Evolutionary conservation across 2,797 vertebrate genomes (phyloP), one percentile per base, ranked within the genome.

Genomic region (Sorex maritimensis): DNA sequence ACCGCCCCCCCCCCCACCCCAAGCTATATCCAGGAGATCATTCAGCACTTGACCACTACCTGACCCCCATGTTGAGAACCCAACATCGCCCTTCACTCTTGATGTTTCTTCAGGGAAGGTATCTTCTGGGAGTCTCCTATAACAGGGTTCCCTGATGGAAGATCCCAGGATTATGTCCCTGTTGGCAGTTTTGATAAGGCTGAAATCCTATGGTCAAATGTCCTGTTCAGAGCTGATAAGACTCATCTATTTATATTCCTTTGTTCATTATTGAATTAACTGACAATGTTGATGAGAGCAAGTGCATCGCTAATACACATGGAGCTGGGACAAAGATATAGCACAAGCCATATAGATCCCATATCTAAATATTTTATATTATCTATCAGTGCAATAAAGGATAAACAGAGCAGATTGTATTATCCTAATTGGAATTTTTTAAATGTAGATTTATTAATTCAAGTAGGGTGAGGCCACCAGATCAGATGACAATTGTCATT

Each of bases 221-320:
- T 52, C 10, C 49, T 52, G 86, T 69, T 92, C n/a, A 1, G 12
- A 24, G 81, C 88, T 83, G 73, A 65, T 86, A 83, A 91, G 38
- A 69, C 68, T 55, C 28, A n/a, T 68, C n/a, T 71, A 65, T 73
- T 74, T 84, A 52, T 88, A n/a, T 41, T 46, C 9, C n/a, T 52
- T 41, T 30, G 88, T 86, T 46, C 28, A 0, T 79, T 81, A 68
- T 9, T 26, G 88, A 73, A 69, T 73, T 74, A 38, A 19, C 52
- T 41, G 52, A 5, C 7, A 8, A 19, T 11, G 46, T n/a, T 38
- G 34, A 41, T 78, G 77, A 71, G 73, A 86, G 19, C 44, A 67
- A 49, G 9, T 15, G 26, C 30, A 19, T 49, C 49, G 1, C 46
- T 28, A 14, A 61, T 13, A 13, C 58, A 0, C 1, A 2, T 14